Evolutionary conservation across 2,888 invertebrate species (phyloP), one percentile per base, ranked within the genome.

Genomic region (Drosophila anomelani): DNA sequence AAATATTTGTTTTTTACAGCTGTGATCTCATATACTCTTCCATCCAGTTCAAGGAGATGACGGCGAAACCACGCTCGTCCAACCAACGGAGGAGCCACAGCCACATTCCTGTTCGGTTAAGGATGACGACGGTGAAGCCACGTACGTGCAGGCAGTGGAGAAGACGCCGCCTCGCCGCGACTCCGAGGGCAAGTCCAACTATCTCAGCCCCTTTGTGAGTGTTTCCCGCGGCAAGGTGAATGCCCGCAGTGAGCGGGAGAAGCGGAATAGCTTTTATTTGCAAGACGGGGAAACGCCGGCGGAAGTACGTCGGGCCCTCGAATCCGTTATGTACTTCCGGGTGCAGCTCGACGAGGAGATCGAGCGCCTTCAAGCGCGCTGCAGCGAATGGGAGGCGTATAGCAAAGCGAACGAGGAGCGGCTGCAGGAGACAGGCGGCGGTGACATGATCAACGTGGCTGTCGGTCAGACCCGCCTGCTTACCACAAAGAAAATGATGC

Each of bases 391-490:
- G 95, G 88, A 91, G 3, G 56, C 55, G 0, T 93, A 94, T 60
- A 81, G 81, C 51, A 51, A 38, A 1, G 67, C 83, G 6, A 79
- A 92, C 59, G 70, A 81, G n/a, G 68, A 83, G 12, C 73, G 85
- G 4, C 90, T 94, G 0, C 93, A 93, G 70, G 78, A 87, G 49
- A 85, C 81, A 2, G 85, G 80, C 1, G 91, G 89, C 23, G 88
- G 88, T 6, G 94, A 94, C 77, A 92, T 94, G 90, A 94, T 97
- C 23, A 93, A 95, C 85, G 95, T 95, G 32, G 94, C 96, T 0
- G 93, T 96, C 63, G 96, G 97, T 0, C 96, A 96, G 92, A 95
- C 96, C 0, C 94, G 94, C 68, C 92, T 97, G n/a, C 92, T 97
- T 6, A 93, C 95, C 2, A 93, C 93, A 13, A 95, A 96, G 85